A percentile compares a stretch with the other conserved stretches of the same genome.
These are phyloP conservation scores for Schizotus pectinicornis DNA, from an alignment of 2,888 invertebrate species.

Conservation along the genomic window DNA sequence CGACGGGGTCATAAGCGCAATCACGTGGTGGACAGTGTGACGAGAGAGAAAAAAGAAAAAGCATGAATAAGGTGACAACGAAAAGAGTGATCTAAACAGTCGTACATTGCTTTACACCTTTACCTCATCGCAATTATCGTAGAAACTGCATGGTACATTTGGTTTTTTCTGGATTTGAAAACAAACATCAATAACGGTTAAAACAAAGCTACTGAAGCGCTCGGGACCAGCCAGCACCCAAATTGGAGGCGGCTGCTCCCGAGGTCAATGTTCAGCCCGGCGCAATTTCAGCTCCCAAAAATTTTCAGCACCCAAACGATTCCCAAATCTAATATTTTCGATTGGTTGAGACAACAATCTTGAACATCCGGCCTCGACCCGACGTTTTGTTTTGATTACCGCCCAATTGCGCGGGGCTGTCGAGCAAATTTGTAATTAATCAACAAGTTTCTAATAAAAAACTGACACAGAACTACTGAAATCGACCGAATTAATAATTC, in stretches of 20 bases:
- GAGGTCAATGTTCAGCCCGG: constrained; percentile 5
- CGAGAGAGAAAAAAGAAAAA: neutral
- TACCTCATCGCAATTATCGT: constrained; percentile 94
- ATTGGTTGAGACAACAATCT: too few relatives aligned
- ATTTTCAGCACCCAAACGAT: too few relatives aligned
- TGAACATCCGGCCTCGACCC: too few relatives aligned
- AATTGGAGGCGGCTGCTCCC: neutral
- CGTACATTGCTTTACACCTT: constrained; percentile 47
- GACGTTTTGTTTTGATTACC: too few relatives aligned
- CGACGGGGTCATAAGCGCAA: too few relatives aligned
- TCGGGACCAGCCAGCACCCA: constrained; percentile 5
- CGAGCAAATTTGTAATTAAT: too few relatives aligned
- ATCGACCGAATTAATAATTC: too few relatives aligned
- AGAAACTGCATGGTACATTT: constrained; percentile 95
- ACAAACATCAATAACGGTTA: constrained; percentile 61
- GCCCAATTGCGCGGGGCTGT: too few relatives aligned
- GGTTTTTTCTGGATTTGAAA: constrained; percentile 73
- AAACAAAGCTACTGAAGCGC: constrained; percentile 19
- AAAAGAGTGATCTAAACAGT: constrained; percentile 20
- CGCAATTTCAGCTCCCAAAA: too few relatives aligned
- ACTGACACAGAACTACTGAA: neutral
- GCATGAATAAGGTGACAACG: constrained; percentile 24
- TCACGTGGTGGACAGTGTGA: too few relatives aligned
- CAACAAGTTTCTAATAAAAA: neutral
- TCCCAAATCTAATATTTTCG: too few relatives aligned